Evolutionary conservation across 2,797 vertebrate genomes (phyloP).

Genomic region (Characodon lateralis): DNA sequence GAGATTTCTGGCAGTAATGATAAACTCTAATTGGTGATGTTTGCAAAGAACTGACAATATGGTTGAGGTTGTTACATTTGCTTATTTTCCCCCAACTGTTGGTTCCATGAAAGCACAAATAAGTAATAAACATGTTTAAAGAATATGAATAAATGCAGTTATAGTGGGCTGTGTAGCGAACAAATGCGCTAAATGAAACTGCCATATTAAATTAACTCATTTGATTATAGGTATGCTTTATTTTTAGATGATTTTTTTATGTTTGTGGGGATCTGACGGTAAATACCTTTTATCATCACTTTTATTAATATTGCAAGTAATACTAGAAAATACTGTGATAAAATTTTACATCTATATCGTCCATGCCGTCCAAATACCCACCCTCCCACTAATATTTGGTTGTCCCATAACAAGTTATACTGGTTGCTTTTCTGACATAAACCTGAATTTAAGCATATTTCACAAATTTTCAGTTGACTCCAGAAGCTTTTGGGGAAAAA

Average conservation of each 20-base stretch:
- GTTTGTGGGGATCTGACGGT: background rate
- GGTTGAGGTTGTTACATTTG: background rate
- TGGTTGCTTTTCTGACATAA: background rate
- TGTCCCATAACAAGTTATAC: background rate
- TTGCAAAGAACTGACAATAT: background rate
- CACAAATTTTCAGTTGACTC: background rate
- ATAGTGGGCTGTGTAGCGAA: background rate
- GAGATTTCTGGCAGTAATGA: background rate
- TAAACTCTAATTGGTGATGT: background rate
- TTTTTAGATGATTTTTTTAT: background rate
- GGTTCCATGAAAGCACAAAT: background rate
- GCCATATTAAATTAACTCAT: background rate
- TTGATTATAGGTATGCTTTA: background rate
- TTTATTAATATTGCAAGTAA: background rate
- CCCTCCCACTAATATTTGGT: background rate
- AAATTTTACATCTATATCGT: background rate
- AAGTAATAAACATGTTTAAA: background rate
- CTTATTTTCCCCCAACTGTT: background rate
- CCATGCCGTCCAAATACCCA: background rate
- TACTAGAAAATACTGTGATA: background rate
- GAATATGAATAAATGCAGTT: background rate
- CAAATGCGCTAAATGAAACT: background rate
- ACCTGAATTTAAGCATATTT: background rate
- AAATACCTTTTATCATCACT: background rate
- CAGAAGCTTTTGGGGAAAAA: background rate